Percentiles rank a stretch among this genome's conserved stretches.
Conservation (phyloP, 2,888 invertebrate species). For the Operophtera brumata region DNA sequence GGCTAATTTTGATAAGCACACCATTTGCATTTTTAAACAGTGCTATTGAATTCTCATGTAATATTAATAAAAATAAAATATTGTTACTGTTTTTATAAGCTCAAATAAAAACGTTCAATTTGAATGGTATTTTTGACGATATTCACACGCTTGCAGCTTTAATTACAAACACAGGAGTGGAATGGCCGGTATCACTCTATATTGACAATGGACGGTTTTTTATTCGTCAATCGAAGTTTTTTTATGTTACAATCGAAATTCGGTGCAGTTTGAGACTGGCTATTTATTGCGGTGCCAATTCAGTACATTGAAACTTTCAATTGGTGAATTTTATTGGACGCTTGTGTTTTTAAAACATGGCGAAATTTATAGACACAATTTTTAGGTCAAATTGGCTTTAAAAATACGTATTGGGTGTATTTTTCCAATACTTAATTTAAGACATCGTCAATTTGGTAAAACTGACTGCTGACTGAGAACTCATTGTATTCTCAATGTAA, state of each 20-base stretch:
- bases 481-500: too few relatives aligned
- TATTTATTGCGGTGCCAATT: conserved; percentile 9
- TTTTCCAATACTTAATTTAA: too few relatives aligned
- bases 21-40: too few relatives aligned
- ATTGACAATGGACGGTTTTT: conserved; percentile 11
- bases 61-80: background rate
- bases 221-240: background rate
- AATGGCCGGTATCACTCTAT: conserved; percentile 14
- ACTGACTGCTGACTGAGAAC: too few relatives aligned
- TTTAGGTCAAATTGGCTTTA: too few relatives aligned
- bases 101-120: conserved; percentile 14
- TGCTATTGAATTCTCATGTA: too few relatives aligned
- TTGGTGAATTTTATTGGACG: background rate
- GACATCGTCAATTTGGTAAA: too few relatives aligned
- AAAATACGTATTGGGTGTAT: too few relatives aligned
- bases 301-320: conserved; percentile 1
- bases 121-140: conserved; percentile 40
- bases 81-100: conserved; percentile 1
- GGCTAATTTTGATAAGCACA: too few relatives aligned
- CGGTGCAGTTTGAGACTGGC: conserved; percentile 12
- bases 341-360: background rate
- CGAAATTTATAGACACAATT: too few relatives aligned
- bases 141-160: conserved; percentile 26
- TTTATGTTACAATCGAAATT: conserved; percentile 16
- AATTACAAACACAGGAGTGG: conserved; percentile 23